phyloP scores from a whole-genome alignment of 2,113 vertebrate species.

The Paradoxurus hermaphroditus region DNA sequence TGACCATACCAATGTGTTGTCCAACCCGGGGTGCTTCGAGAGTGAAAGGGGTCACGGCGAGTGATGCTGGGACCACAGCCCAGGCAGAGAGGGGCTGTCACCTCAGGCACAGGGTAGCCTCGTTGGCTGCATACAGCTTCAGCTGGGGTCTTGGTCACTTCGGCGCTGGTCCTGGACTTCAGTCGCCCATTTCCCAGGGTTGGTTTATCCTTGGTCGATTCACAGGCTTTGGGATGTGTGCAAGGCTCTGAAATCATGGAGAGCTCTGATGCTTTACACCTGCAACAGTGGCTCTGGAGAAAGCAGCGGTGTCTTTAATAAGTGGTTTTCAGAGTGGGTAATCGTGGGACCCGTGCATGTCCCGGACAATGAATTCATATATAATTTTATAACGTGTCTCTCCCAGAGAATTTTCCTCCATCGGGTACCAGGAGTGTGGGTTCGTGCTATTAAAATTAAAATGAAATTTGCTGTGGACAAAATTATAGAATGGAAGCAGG shows the following conservation, averaged over 20 bases:
- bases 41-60: background rate
- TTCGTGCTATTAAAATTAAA: conserved; percentile 24
- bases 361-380: background rate
- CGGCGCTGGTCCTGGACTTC: background rate
- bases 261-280: background rate
- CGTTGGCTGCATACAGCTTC: background rate
- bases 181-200: background rate
- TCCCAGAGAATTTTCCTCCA: background rate
- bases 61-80: too few relatives aligned
- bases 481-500: conserved; percentile 46
- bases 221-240: conserved; percentile 9
- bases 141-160: background rate
- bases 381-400: background rate
- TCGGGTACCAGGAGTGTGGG: background rate
- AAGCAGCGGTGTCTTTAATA: background rate
- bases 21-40: background rate
- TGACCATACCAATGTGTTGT: background rate
- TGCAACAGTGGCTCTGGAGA: background rate
- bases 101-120: accelerated
- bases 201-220: conserved; percentile 53
- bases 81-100: background rate
- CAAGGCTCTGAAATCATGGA: background rate
- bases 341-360: background rate
- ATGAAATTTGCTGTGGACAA: background rate
- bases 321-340: background rate